Conservation (phyloP, 2,113 vertebrate genomes). For the Datnioides undecimradiatus region DNA sequence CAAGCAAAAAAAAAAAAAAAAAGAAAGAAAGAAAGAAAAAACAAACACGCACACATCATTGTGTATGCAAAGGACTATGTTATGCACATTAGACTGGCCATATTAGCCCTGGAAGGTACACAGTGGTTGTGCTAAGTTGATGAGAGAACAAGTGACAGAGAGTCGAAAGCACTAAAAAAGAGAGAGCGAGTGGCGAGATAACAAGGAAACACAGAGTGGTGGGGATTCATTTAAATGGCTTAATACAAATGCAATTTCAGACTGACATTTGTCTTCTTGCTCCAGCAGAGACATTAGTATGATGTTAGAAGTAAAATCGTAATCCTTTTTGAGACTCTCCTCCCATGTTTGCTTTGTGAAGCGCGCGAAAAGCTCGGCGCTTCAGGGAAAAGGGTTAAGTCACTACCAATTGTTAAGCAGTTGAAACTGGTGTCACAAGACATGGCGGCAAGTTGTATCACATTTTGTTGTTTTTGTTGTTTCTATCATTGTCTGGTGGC, state of each 20-base stretch:
- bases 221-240: constrained; percentile 23
- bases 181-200: not conserved
- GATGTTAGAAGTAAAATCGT: constrained; percentile 10
- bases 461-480: constrained; percentile 38
- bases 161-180: constrained; percentile 3
- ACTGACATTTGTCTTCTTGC: constrained; percentile 9
- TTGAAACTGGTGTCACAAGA: constrained; percentile 43
- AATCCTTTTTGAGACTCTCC: constrained; percentile 17
- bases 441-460: constrained; percentile 49
- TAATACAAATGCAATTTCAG: constrained; percentile 20
- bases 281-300: constrained; percentile 26
- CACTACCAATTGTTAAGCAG: constrained; percentile 32
- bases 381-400: constrained; percentile 38
- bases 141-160: constrained; percentile 45
- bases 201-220: not conserved
- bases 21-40: not conserved
- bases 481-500: constrained; percentile 40
- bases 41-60: not conserved
- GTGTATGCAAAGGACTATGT: constrained; percentile 13
- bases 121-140: constrained; percentile 32
- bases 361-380: constrained; percentile 19
- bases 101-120: constrained; percentile 31
- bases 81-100: constrained; percentile 34
- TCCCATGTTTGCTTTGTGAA: constrained; percentile 26
- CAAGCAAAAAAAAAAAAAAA: not conserved